Base-by-base conservation (phyloP, 2,113 vertebrate genomes). In the Narcine bancroftii region DNA sequence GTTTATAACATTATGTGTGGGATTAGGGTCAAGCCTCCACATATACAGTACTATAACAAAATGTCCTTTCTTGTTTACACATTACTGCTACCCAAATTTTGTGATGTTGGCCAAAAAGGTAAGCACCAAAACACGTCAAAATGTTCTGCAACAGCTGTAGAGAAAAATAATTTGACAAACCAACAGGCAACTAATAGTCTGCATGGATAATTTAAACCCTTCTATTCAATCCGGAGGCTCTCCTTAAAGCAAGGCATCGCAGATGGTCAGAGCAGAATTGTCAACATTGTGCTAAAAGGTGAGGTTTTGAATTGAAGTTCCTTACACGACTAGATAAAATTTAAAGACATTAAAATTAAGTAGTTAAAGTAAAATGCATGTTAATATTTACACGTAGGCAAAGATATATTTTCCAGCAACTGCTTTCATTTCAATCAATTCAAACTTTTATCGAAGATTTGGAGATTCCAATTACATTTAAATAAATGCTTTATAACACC, bases 271-370 rank as follows among this genome's bases (percentile, higher is more conserved):
- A 39, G n/a, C 60, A 4, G 6, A n/a, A 85, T 53, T 13, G 81
- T 60, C 85, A 89, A 63, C 21, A 4, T 69, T 69, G 63, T 45
- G 87, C 10, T 63, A 91, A 47, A 91, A 56, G 7, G n/a, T n/a
- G 63, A 91, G 87, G 63, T 89, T 85, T 89, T 69, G 36, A 91
- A 91, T 29, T 69, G 29, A 91, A 69, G 42, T 91, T 53, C 47
- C 89, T 71, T 71, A 47, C 13, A 71, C 10, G 26, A 91, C 42
- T 69, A 66, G 10, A 29, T 69, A 45, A 29, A 5, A 47, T 91
- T 53, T 91, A 66, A 69, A 26, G 63, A n/a, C 13, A 91, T 69
- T 45, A 29, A 66, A 69, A 50, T 69, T 65, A 91, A 69, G 26
- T 13, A 45, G 26, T 91, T 69, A 69, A 89, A 89, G 42, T 66